Evolutionary conservation across 2,797 vertebrate species (phyloP).

Genomic region (Chelon auratus): DNA sequence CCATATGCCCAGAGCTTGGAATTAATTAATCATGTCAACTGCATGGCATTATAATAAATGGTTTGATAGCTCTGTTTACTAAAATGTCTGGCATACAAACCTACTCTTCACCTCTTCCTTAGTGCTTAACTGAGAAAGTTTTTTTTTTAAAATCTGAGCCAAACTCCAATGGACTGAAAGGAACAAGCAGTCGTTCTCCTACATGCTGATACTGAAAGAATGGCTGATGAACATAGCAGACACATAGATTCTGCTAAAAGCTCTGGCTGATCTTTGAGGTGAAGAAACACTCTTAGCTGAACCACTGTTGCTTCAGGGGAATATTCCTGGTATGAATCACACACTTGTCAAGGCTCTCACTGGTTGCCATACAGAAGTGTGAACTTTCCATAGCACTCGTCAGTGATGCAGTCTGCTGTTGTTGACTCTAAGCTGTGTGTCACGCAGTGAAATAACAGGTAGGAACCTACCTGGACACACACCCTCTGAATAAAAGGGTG

Average conservation of each 20-base stretch:
- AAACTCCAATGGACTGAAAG: constrained; percentile 48
- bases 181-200: constrained; percentile 40
- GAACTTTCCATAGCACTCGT: constrained; percentile 51
- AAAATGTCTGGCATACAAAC: constrained; percentile 39
- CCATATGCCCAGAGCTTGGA: constrained; percentile 15
- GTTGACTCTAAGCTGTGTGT: constrained; percentile 47
- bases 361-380: constrained; percentile 43
- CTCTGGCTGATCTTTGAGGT: constrained; percentile 47
- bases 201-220: constrained; percentile 40
- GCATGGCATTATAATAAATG: not conserved
- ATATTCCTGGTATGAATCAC: constrained; percentile 75
- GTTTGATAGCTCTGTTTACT: constrained; percentile 14
- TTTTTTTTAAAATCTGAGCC: constrained; percentile 41
- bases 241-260: constrained; percentile 33
- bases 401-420: constrained; percentile 24
- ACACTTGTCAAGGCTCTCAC: constrained; percentile 54
- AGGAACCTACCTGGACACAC: constrained; percentile 74
- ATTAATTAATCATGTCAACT: constrained; percentile 16
- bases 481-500: constrained; percentile 61
- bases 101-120: constrained; percentile 41
- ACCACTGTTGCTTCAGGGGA: constrained; percentile 61
- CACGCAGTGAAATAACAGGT: constrained; percentile 38
- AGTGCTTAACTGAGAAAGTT: constrained; percentile 26
- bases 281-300: constrained; percentile 34
- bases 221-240: constrained; percentile 74